These are phyloP conservation scores for Gnathonemus echidnorhynchus DNA, from an alignment of 2,113 vertebrate genomes.

Conservation along the genomic window DNA sequence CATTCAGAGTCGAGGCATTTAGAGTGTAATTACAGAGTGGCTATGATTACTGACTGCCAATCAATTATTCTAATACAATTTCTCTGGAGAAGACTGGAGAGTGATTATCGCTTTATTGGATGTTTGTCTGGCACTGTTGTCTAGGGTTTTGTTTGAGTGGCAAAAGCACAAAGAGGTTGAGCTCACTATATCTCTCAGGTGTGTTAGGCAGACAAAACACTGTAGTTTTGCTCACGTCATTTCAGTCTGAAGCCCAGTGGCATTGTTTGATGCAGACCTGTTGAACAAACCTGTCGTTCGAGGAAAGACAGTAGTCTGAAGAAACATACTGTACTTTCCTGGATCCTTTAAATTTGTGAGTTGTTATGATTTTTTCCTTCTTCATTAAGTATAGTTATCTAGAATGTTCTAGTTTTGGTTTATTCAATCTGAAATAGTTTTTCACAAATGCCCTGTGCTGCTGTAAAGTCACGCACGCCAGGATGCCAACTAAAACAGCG, in stretches of 20 bases:
- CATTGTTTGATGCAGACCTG: background rate
- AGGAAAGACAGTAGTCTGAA: background rate
- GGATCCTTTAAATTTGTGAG: background rate
- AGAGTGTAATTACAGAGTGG: slow-evolving; percentile 37
- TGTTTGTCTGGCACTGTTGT: slow-evolving; percentile 26
- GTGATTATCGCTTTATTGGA: slow-evolving; percentile 34
- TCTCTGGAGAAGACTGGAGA: slow-evolving; percentile 27
- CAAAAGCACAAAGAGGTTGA: slow-evolving; percentile 14
- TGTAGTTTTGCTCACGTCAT: background rate
- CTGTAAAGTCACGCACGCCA: background rate
- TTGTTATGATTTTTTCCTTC: background rate
- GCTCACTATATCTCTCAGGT: background rate
- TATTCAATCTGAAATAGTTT: background rate
- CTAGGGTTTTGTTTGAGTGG: slow-evolving; percentile 23
- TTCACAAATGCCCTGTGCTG: background rate
- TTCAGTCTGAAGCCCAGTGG: background rate
- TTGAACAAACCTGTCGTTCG: background rate
- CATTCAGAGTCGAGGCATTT: slow-evolving; percentile 34
- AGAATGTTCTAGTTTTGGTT: background rate
- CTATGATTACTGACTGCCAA: slow-evolving; percentile 41
- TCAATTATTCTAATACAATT: slow-evolving; percentile 37
- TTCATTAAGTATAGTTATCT: background rate
- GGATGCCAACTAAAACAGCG: background rate
- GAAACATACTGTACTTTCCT: background rate
- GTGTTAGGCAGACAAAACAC: background rate